These are phyloP conservation scores for Alviniconcha marisindica DNA, from an alignment of 1,140 invertebrate species.

Conservation along the genomic window DNA sequence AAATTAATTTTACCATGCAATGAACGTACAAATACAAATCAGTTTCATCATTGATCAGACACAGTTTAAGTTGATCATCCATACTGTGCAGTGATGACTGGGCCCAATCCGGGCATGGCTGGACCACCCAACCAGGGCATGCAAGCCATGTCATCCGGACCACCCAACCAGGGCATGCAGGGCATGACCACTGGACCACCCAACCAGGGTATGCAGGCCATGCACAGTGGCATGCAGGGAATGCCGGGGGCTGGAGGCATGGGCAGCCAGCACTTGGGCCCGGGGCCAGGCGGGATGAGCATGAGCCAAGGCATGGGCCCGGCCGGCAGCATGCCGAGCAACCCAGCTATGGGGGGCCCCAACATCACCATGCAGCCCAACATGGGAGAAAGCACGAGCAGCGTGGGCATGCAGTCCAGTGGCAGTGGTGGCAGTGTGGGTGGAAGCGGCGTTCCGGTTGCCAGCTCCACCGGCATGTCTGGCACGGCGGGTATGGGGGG, in stretches of 20 bases:
- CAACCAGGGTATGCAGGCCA: slow-evolving; percentile 44
- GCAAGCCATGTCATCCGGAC: not conserved
- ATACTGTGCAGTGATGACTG: too few species aligned
- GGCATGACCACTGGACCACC: slow-evolving; percentile 50
- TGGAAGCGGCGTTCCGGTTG: slow-evolving; percentile 23
- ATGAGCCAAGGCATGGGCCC: slow-evolving; percentile 20
- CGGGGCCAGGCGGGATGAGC: slow-evolving; percentile 22
- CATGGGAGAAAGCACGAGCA: slow-evolving; percentile 29
- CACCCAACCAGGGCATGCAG: slow-evolving; percentile 71
- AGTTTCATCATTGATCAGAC: too few species aligned
- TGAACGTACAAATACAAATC: too few species aligned
- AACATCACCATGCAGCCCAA: slow-evolving; percentile 51
- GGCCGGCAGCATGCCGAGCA: slow-evolving; percentile 29
- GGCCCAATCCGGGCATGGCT: too few species aligned
- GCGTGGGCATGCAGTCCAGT: not conserved
- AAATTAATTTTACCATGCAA: too few species aligned
- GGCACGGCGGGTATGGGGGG: slow-evolving; percentile 33
- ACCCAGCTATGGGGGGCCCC: slow-evolving; percentile 44
- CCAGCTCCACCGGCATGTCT: slow-evolving; percentile 37
- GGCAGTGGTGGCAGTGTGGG: not conserved
- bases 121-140: slow-evolving; percentile 6
- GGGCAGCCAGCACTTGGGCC: slow-evolving; percentile 24
- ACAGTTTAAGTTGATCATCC: too few species aligned
- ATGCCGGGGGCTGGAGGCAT: slow-evolving; percentile 29
- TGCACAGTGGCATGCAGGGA: slow-evolving; percentile 36